Evolutionary conservation across 2,888 invertebrate species (phyloP), one percentile per base, ranked within the genome.

Genomic region (Acrocyrtus sp.): DNA sequence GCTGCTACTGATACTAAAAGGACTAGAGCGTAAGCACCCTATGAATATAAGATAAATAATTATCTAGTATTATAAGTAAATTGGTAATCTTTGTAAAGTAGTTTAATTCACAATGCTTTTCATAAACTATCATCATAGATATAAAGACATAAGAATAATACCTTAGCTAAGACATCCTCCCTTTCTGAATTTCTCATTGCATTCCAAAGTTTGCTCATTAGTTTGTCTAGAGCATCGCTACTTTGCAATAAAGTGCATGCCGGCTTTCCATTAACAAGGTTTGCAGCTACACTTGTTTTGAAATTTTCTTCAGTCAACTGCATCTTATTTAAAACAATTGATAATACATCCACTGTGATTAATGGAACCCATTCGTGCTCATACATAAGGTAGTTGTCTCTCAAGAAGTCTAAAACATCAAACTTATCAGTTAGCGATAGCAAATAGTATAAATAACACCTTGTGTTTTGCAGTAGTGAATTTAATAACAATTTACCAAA

Each of bases 351-450:
- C 12, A 77, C 51, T 4, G 74, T 45, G 0, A 73, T 66, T 3
- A 73, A 22, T 0, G 75, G 77, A 6, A 77, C 67, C 75, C 75
- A 77, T 22, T 75, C 77, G 24, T 77, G 77, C n/a, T 77, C 77
- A 47, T 77, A 75, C 3, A 54, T 39, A 5, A 77, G 54, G 34
- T 74, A 75, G 5, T 22, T 34, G 3, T 74, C 60, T 21, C 67
- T 41, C 15, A 77, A 43, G 1, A 65, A 47, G 34, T 50, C 76
- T 76, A 39, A 24, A 45, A 15, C 26, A 17, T 34, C 17, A 61
- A 34, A 56, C n/a, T 53, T 26, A 4, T 17, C 4, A 21, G 12
- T 51, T 22, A 27, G 21, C 26, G 12, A 34, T 34, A 24, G 34
- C n/a, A 41, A 57, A 17, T 17, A 17, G 22, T 50, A 50, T 5